Evolutionary conservation across 2,888 invertebrate genomes (phyloP).

Genomic region (Achlya flavicornis): DNA sequence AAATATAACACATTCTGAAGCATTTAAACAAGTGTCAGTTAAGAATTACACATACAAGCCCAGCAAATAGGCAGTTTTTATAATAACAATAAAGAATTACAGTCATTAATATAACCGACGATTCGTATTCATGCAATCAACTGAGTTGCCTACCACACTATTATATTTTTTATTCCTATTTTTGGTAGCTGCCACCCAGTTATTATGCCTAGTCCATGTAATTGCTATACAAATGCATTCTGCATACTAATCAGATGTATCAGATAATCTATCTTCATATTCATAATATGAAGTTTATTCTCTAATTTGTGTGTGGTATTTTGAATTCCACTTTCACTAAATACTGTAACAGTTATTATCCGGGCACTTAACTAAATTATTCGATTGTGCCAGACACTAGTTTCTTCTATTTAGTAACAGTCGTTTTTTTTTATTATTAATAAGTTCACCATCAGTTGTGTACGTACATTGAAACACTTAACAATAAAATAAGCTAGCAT

Average conservation of each 20-base stretch:
- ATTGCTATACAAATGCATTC: conserved; percentile 42
- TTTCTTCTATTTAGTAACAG: too few relatives aligned
- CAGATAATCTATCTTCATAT: conserved; percentile 23
- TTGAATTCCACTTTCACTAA: neutral
- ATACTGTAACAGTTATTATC: neutral
- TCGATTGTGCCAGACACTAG: too few relatives aligned
- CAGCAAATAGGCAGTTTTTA: conserved; percentile 25
- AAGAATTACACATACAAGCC: conserved; percentile 33
- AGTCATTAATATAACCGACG: conserved; percentile 47
- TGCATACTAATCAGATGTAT: conserved; percentile 31
- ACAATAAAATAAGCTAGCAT: neutral
- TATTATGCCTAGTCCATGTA: conserved; percentile 54
- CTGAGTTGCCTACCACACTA: conserved; percentile 31
- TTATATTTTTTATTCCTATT: conserved; percentile 38
- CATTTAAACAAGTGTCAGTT: neutral
- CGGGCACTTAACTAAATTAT: neutral
- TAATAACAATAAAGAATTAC: conserved; percentile 49
- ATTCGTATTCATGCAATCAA: conserved; percentile 51
- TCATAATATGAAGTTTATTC: conserved; percentile 4
- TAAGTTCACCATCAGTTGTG: too few relatives aligned
- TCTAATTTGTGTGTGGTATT: neutral
- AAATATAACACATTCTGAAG: neutral
- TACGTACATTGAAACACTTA: too few relatives aligned
- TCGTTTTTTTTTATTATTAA: too few relatives aligned
- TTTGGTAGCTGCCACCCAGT: conserved; percentile 45